Base-by-base conservation (phyloP, 2,797 vertebrate species). In the Pipistrellus pygmaeus region DNA sequence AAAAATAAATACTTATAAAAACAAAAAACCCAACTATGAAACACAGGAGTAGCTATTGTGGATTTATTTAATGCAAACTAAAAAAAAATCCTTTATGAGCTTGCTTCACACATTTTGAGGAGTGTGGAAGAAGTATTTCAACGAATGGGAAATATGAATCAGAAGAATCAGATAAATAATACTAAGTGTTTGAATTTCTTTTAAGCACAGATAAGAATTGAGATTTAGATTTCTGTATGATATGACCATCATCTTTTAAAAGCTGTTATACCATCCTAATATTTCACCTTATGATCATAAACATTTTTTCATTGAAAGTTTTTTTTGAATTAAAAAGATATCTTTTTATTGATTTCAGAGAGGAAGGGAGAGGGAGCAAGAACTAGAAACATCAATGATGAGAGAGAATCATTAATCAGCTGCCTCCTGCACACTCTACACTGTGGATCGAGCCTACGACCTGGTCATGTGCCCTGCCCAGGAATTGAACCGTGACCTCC, bases 1-100 rank as follows among this genome's bases (percentile, higher is more conserved):
- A 76, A 91, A 91, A 71, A 60, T 51, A 82, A 94, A 92, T 23
- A 18, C 71, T 73, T 96, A 41, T 66, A 44, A 94, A 94, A 91
- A 85, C 71, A 85, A 94, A 84, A 89, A 92, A 25, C 10, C 32
- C 53, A 80, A 32, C 23, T 55, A 41, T 20, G 35, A 85, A 78
- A 44, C 38, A n/a, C 2, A n/a, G 17, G 53, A 44, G 14, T 8
- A 88, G 44, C 12, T 84, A n/a, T 93, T 85, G 73, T 44, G 41
- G 69, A n/a, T 83, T 51, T 9, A 6, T 15, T 75, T 20, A 92
- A 85, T 25, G 89, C 17, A 57, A 51, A 90, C 30, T 85, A 77
- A 7, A 4, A 20, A 80, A 82, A 35, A 66, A 35, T 6, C 38
- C 7, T n/a, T n/a, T 38, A 23, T 3, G 32, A 57, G 64, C 44